Evolutionary conservation across 2,113 vertebrate genomes (phyloP), one percentile per base, ranked within the genome.

Genomic region (Mesoclemmys tuberculata): DNA sequence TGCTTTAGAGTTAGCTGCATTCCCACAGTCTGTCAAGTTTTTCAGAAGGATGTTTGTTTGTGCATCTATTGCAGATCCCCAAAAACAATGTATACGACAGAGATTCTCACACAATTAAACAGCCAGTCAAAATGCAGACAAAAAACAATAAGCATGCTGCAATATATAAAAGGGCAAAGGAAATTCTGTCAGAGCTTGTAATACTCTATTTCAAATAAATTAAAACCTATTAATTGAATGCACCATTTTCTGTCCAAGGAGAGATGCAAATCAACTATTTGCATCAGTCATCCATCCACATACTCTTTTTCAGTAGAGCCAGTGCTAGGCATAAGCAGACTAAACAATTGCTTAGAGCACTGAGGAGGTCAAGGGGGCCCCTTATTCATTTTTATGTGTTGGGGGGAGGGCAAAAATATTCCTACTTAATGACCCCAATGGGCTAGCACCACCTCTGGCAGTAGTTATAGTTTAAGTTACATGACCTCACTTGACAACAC

Each of bases 221-320:
- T 64, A 87, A 92, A 92, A 88, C 1, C 87, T n/a, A 58, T 68
- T 68, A 94, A 87, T 22, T 0, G 78, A 79, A 85, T 0, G 3
- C 35, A 8, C 12, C 64, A 31, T 91, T 95, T 94, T 93, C 46
- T 86, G 88, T 92, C 88, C 94, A 49, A 52, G 49, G 90, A 90
- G 90, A 92, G 87, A 64, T 75, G 95, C 89, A 92, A 86, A 96
- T 92, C 41, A 94, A 94, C 92, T 6, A 6, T 61, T 71, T 77
- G 56, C 78, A 14, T 93, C 68, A 93, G 27, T 80, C 84, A 92
- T 90, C 94, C 93, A 87, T 88, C 56, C 77, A 90, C 22, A 68
- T 22, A n/a, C 58, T n/a, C 35, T 19, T n/a, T 52, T 38, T n/a
- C 49, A 27, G 83, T 82, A 71, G 16, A 71, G 19, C 64, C 9